Conservation (phyloP, 2,113 vertebrate genomes). For the Marmota flaviventris region DNA sequence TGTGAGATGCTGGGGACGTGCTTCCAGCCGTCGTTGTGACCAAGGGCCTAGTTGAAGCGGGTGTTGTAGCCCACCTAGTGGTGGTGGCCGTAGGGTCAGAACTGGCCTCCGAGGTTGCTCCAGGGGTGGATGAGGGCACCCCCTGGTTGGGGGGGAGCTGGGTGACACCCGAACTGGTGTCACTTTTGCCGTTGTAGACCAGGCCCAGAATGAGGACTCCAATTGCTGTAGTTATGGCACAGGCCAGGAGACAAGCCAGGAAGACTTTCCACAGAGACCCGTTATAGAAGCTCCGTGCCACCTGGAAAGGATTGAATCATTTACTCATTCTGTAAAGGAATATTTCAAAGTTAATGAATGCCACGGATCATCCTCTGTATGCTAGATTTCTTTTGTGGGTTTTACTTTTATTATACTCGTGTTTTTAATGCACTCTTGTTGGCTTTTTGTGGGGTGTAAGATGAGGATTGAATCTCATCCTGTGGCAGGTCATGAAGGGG, state of each 20-base stretch:
- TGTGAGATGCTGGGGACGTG: not conserved
- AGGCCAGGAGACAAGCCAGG: constrained; percentile 84
- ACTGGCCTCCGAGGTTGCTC: not conserved
- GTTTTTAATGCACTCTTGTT: not conserved
- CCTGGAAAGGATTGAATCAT: constrained; percentile 64
- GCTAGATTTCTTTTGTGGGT: not conserved
- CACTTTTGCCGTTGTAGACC: constrained; percentile 54
- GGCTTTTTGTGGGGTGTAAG: not conserved
- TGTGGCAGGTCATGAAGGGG: too few species aligned
- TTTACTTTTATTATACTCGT: not conserved
- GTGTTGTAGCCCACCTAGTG: not conserved
- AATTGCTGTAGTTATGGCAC: constrained; percentile 76
- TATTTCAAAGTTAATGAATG: not conserved
- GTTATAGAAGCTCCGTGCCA: not conserved
- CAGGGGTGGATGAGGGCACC: not conserved
- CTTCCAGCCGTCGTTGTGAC: not conserved
- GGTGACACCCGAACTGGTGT: not conserved
- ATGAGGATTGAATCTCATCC: not conserved
- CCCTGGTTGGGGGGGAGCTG: not conserved
- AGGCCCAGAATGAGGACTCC: constrained; percentile 81
- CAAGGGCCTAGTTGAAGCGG: not conserved
- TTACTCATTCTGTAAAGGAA: constrained; percentile 44
- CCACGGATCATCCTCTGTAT: constrained; percentile 6
- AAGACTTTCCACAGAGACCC: constrained; percentile 84
- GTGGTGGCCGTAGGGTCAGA: not conserved